Percentiles rank a stretch among this genome's conserved stretches.
phyloP scores from a whole-genome alignment of 1,140 invertebrate genomes.

The Heliconius himera region DNA sequence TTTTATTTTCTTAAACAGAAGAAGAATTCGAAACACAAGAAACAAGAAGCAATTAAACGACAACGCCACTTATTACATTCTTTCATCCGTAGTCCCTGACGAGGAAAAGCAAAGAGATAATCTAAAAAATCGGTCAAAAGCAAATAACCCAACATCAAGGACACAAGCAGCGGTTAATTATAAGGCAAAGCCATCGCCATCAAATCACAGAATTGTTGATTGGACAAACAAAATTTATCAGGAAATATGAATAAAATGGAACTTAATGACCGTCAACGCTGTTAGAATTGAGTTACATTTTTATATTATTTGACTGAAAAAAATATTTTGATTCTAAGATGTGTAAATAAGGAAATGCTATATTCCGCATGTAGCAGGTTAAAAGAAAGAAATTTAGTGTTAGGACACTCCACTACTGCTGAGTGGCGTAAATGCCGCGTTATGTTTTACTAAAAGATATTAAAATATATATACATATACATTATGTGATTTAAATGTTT shows the following conservation, averaged over 20 bases:
- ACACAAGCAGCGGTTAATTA: background rate
- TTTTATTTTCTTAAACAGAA: background rate
- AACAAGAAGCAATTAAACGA: background rate
- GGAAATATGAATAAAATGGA: slow-evolving; percentile 1
- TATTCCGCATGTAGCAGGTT: no score
- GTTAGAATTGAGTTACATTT: background rate
- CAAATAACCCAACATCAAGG: background rate
- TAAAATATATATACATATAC: no score
- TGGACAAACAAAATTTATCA: slow-evolving; percentile 13
- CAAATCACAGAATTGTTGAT: slow-evolving; percentile 13
- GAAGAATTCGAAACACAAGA: background rate
- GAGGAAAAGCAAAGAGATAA: background rate
- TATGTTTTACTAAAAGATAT: no score
- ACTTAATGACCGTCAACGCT: slow-evolving; percentile 1
- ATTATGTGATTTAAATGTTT: no score
- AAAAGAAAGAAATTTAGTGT: no score
- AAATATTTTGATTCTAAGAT: background rate
- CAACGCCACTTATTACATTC: background rate
- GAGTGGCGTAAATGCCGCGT: no score
- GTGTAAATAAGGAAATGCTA: no score
- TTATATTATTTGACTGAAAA: background rate
- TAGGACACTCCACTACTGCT: no score
- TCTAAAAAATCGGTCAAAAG: background rate
- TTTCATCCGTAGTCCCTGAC: background rate
- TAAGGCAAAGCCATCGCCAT: background rate